Conservation (phyloP, 1,140 invertebrate genomes). For the Papilio polyxenes region DNA sequence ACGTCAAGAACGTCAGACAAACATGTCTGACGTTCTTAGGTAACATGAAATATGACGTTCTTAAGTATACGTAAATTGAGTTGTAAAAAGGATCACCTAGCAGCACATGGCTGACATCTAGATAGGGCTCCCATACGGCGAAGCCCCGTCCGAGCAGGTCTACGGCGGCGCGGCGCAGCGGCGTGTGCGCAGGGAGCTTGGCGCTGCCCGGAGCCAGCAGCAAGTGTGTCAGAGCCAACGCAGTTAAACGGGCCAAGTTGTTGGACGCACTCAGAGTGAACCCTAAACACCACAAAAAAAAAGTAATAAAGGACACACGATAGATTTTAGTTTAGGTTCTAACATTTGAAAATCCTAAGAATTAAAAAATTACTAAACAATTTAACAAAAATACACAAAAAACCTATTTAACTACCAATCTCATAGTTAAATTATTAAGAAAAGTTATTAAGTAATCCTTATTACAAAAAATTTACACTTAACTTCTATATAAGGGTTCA, state of each 20-base stretch:
- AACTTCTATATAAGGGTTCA: background rate
- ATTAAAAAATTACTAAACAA: too few relatives aligned
- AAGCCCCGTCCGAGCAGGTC: conserved; percentile 98
- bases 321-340: too few relatives aligned
- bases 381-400: too few relatives aligned
- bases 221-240: conserved; percentile 96
- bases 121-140: conserved; percentile 98
- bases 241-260: conserved; percentile 94
- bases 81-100: conserved; percentile 78
- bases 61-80: background rate
- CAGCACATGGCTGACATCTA: conserved; percentile 97
- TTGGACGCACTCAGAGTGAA: conserved; percentile 84
- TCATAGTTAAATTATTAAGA: too few relatives aligned
- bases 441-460: background rate
- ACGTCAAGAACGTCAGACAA: too few relatives aligned
- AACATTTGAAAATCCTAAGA: too few relatives aligned
- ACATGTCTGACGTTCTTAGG: background rate
- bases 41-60: background rate
- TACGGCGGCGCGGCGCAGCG: conserved; percentile 95
- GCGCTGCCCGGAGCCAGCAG: conserved; percentile 91
- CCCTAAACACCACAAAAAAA: conserved; percentile 48
- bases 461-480: background rate
- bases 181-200: conserved; percentile 93
- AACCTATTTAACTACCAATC: too few relatives aligned
- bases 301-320: too few relatives aligned